These are phyloP conservation scores for Saguinus midas DNA, from an alignment of 2,113 vertebrate species.

Conservation along the genomic window DNA sequence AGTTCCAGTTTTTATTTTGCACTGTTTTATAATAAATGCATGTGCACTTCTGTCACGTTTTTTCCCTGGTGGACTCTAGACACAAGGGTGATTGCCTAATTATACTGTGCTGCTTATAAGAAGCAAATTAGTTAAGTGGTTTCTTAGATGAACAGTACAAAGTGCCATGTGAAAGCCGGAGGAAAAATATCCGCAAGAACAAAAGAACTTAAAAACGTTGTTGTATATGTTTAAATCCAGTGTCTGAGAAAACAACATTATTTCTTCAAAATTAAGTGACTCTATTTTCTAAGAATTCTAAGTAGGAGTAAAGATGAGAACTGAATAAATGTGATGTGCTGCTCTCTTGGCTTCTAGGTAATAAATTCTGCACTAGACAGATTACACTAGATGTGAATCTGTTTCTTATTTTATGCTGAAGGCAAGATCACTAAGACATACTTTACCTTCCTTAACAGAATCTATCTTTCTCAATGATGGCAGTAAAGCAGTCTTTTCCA, in stretches of 20 bases:
- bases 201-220: not conserved
- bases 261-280: constrained; percentile 42
- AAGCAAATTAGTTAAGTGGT: constrained; percentile 54
- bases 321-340: not conserved
- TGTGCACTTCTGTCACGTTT: constrained; percentile 31
- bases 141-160: constrained; percentile 59
- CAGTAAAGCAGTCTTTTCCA: not conserved
- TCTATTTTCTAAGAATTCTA: constrained; percentile 48
- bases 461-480: constrained; percentile 50
- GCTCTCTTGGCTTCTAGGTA: constrained; percentile 3
- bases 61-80: constrained; percentile 31
- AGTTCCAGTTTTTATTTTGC: constrained; percentile 47
- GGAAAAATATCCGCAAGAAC: constrained; percentile 29
- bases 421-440: not conserved
- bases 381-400: not conserved
- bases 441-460: constrained; percentile 43
- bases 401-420: not conserved
- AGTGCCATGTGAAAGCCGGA: constrained; percentile 26
- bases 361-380: not conserved
- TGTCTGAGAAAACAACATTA: constrained; percentile 8
- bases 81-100: constrained; percentile 63
- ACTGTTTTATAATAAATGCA: constrained; percentile 66
- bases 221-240: not conserved
- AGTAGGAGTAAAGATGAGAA: not conserved
- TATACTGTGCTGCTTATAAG: constrained; percentile 48